phyloP scores from a whole-genome alignment of 2,888 invertebrate species.

The Hedychridium roseum region DNA sequence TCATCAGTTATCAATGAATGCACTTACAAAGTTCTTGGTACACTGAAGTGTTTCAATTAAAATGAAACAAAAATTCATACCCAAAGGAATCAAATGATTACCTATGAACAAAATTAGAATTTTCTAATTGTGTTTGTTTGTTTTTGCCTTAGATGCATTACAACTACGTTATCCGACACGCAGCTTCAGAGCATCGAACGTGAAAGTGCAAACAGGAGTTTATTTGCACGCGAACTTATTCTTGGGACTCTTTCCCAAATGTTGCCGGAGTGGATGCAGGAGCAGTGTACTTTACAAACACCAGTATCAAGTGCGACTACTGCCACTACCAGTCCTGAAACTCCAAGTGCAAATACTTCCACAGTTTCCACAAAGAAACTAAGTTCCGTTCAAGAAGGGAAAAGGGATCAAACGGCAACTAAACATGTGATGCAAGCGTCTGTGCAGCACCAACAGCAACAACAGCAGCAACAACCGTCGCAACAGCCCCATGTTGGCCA shows the following conservation, averaged over 20 bases:
- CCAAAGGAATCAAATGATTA: too few species aligned
- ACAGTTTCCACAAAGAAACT: constrained; percentile 48
- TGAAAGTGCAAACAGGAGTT: constrained; percentile 59
- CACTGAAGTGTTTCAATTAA: too few species aligned
- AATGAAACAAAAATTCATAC: too few species aligned
- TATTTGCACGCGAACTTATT: constrained; percentile 58
- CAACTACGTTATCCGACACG: constrained; percentile 55
- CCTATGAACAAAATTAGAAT: too few species aligned
- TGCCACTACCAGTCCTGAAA: constrained; percentile 51
- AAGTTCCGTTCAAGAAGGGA: constrained; percentile 46
- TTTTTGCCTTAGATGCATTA: constrained; percentile 60
- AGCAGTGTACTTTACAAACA: constrained; percentile 48
- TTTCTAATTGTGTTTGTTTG: too few species aligned
- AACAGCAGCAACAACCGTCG: constrained; percentile 17
- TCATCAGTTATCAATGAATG: too few species aligned
- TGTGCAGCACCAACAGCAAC: constrained; percentile 23
- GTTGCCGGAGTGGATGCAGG: constrained; percentile 52
- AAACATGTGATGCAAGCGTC: constrained; percentile 8
- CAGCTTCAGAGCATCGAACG: constrained; percentile 59
- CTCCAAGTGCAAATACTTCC: constrained; percentile 45
- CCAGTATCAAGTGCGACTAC: constrained; percentile 47
- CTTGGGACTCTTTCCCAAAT: constrained; percentile 57
- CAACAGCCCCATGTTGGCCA: constrained; percentile 41
- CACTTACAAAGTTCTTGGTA: too few species aligned
- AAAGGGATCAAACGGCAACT: constrained; percentile 44